phyloP scores from a whole-genome alignment of 2,797 vertebrate species.

The Salarias fasciatus region DNA sequence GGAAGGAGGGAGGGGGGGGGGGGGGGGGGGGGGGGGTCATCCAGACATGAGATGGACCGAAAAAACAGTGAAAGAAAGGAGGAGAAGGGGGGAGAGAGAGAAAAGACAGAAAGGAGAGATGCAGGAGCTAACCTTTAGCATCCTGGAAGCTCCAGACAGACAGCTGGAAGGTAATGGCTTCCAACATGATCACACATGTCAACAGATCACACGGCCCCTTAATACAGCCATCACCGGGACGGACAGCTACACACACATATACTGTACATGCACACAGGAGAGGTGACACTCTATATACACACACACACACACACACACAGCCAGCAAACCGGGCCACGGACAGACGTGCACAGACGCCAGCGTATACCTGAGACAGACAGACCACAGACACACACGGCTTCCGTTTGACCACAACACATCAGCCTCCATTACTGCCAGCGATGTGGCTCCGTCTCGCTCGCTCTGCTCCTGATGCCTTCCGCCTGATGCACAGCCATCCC shows the following conservation, averaged over 20 bases:
- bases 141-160: slow-evolving; percentile 68
- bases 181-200: slow-evolving; percentile 73
- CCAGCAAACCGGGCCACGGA: slow-evolving; percentile 32
- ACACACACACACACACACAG: slow-evolving; percentile 3
- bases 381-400: slow-evolving; percentile 65
- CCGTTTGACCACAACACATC: slow-evolving; percentile 79
- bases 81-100: slow-evolving; percentile 5
- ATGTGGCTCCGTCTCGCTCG: slow-evolving; percentile 62
- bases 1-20: slow-evolving; percentile 12
- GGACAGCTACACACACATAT: slow-evolving; percentile 13
- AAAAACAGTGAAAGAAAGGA: slow-evolving; percentile 17
- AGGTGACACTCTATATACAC: slow-evolving; percentile 43
- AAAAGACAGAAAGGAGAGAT: slow-evolving; percentile 23
- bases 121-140: slow-evolving; percentile 64
- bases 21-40: slow-evolving; percentile 24
- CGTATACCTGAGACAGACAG: slow-evolving; percentile 57
- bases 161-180: slow-evolving; percentile 75
- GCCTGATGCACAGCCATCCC: slow-evolving; percentile 66
- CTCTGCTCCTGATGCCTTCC: slow-evolving; percentile 63
- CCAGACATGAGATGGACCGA: slow-evolving; percentile 50
- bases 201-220: slow-evolving; percentile 71
- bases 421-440: slow-evolving; percentile 76
- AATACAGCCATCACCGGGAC: slow-evolving; percentile 45
- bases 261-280: slow-evolving; percentile 35
- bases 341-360: slow-evolving; percentile 41